Conservation (phyloP, 2,797 vertebrate genomes). For the Acanthurus lineatus region DNA sequence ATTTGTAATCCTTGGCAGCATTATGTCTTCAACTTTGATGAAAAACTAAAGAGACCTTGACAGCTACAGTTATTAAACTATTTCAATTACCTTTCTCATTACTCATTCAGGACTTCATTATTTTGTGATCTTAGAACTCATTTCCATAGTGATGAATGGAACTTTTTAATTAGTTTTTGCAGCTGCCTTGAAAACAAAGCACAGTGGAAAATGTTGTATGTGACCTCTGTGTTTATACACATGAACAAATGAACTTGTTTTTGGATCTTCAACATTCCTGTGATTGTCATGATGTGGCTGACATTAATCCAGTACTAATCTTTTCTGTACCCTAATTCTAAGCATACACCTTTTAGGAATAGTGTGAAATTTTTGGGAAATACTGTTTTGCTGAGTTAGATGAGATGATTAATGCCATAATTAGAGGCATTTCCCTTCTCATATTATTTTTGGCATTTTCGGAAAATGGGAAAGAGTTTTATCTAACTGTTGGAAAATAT, state of each 20-base stretch:
- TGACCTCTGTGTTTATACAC: background rate
- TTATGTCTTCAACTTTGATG: slow-evolving; percentile 2
- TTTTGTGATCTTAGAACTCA: slow-evolving; percentile 25
- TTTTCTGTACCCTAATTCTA: background rate
- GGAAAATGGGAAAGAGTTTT: background rate
- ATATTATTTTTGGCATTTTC: no score
- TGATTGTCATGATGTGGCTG: background rate
- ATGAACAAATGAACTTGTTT: background rate
- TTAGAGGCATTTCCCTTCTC: background rate
- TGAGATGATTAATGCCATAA: background rate
- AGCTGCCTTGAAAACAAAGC: slow-evolving; percentile 6
- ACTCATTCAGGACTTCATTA: slow-evolving; percentile 33
- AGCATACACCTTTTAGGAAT: background rate
- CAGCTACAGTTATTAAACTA: slow-evolving; percentile 32
- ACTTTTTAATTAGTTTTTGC: slow-evolving; percentile 33
- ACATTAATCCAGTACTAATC: background rate
- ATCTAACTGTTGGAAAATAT: background rate
- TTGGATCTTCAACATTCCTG: background rate
- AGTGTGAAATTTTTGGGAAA: background rate
- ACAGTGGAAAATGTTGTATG: background rate
- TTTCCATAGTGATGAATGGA: slow-evolving; percentile 41
- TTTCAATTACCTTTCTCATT: slow-evolving; percentile 34
- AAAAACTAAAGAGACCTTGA: slow-evolving; percentile 1
- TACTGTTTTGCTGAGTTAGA: background rate
- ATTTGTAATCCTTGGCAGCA: slow-evolving; percentile 4